Base-by-base conservation (phyloP, 2,888 invertebrate genomes). In the Zygothrica quintamaculata region DNA sequence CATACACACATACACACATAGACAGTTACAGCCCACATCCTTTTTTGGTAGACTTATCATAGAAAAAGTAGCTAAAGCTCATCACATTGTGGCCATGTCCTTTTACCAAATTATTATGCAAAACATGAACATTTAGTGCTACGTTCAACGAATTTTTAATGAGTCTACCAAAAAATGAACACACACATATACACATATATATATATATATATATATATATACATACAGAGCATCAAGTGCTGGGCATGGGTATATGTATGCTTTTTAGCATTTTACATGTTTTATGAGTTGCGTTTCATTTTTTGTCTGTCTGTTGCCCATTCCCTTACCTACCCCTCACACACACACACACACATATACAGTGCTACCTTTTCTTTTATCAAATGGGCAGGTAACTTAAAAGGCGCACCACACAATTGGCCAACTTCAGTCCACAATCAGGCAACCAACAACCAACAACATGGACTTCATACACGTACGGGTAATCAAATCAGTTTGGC, bases 71-170 rank as follows among this genome's bases (percentile, higher is more conserved):
- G 47, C 66, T 56, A 22, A 37, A 42, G 60, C 61, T 56, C 67
- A 65, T 58, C 65, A 46, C 74, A 77, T 67, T 72, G 69, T 57
- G 61, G 67, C 60, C 53, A 46, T 46, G 64, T 73, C 43, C 68
- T 62, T 72, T 77, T 53, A 64, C 69, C 44, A 74, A 76, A 77
- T 78, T 88, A 86, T 88, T 88, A 89, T 89, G 87, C 89, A 77
- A 88, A 87, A 82, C 89, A 89, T 89, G 88, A 87, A 84, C 89
- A 85, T 86, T 88, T 88, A 88, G 87, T 88, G 67, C 73, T 88
- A 89, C 88, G 88, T 68, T 89, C 77, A 72, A 69, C 65, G 88
- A 89, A 89, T 89, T 88, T 89, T 87, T 88, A 85, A 89, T 89
- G 88, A 88, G 84, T 53, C 52, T 33, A 36, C 64, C 31, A 71